phyloP scores from a whole-genome alignment of 2,113 vertebrate species.

The Dolichallabes microphthalmus region DNA sequence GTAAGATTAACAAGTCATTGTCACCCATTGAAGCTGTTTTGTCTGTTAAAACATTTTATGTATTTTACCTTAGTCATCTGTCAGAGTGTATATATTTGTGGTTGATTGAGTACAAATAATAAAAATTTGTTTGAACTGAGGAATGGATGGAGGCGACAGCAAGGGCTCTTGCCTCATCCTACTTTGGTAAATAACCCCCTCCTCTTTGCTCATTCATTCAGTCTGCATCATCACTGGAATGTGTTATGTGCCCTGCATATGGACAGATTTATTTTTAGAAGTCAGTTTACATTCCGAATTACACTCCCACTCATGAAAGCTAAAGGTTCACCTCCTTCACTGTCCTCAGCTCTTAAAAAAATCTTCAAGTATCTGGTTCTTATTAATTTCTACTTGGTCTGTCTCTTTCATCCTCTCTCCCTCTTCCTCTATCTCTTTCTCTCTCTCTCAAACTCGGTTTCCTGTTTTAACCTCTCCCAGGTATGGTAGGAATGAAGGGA shows the following conservation, averaged over 20 bases:
- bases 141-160: neutral
- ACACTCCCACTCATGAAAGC: constrained; percentile 30
- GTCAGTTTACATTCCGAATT: constrained; percentile 48
- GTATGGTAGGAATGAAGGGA: constrained; percentile 68
- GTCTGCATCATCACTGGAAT: constrained; percentile 36
- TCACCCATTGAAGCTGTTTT: neutral
- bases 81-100: constrained; percentile 12
- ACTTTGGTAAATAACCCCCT: constrained; percentile 26
- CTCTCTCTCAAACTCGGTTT: constrained; percentile 45
- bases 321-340: constrained; percentile 36
- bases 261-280: constrained; percentile 47
- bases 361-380: constrained; percentile 38
- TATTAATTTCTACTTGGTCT: constrained; percentile 39
- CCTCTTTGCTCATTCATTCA: constrained; percentile 18
- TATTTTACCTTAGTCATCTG: neutral
- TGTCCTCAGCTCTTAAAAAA: constrained; percentile 29
- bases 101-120: neutral
- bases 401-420: constrained; percentile 46
- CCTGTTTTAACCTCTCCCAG: constrained; percentile 59
- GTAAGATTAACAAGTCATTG: neutral
- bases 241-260: constrained; percentile 33
- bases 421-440: constrained; percentile 41
- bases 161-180: constrained; percentile 12
- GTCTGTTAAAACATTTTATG: neutral
- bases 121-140: neutral